Evolutionary conservation across 2,888 invertebrate genomes (phyloP), one percentile per base, ranked within the genome.

Genomic region (Lingula anatina): DNA sequence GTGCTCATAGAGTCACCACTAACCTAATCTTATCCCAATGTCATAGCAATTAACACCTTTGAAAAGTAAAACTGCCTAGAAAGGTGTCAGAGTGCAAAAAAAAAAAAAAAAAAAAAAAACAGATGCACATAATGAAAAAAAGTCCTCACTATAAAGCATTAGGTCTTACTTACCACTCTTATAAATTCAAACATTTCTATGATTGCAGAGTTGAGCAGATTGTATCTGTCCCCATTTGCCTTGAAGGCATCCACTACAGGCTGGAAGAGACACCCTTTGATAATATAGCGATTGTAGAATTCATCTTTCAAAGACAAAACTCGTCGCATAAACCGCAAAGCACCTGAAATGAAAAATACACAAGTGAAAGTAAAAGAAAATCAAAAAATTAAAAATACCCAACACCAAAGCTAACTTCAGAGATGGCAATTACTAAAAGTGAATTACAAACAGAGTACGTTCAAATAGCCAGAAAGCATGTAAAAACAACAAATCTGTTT

Each of bases 131-230:
- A n/a, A n/a, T n/a, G n/a, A n/a, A n/a, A n/a, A n/a, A n/a, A n/a
- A n/a, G n/a, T n/a, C n/a, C n/a, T n/a, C n/a, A n/a, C n/a, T n/a
- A n/a, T n/a, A n/a, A n/a, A n/a, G n/a, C n/a, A n/a, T n/a, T n/a
- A n/a, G n/a, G n/a, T n/a, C n/a, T n/a, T n/a, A 71, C 80, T 77
- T 66, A 85, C 85, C 78, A 89, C 80, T 82, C 90, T 91, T 61
- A 99, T 94, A 80, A 92, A 99, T 81, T 99, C 99, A 81, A 99
- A 99, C 83, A 99, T 85, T 81, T 99, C 99, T 77, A 99, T 84
- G 77, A 99, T 91, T 60, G 99, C 97, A 26, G 97, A 99, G 80
- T 99, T 99, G 65, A 99, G 82, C 65, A 99, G 85, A 82, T 99
- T 99, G 81, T 99, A 99, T 71, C 96, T 86, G 70, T 92, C 91